Percentiles rank a stretch among this genome's conserved stretches.
phyloP scores from a whole-genome alignment of 1,140 invertebrate species.

The Hyles vespertilio region DNA sequence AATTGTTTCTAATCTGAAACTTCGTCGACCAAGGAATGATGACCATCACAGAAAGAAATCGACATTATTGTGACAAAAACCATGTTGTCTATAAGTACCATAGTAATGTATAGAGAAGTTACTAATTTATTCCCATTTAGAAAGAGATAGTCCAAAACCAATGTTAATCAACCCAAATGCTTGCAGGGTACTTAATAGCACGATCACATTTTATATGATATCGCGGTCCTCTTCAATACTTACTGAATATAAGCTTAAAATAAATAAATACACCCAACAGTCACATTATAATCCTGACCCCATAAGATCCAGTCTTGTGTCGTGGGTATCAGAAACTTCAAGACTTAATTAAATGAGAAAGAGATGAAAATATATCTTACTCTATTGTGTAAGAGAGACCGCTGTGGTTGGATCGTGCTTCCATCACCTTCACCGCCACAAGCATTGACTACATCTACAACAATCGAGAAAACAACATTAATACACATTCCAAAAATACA shows the following conservation, averaged over 20 bases:
- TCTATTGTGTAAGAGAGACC: slow-evolving; percentile 75
- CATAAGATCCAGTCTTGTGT: no score
- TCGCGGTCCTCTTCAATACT: slow-evolving; percentile 29
- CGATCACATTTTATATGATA: slow-evolving; percentile 18
- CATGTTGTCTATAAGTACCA: no score
- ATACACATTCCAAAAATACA: slow-evolving; percentile 10
- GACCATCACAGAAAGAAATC: no score
- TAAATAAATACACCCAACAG: no score
- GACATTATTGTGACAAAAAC: no score
- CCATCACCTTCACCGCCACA: slow-evolving; percentile 82
- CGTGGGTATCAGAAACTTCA: no score
- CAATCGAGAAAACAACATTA: slow-evolving; percentile 75
- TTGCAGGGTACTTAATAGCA: slow-evolving; percentile 21
- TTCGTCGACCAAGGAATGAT: no score
- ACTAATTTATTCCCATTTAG: no score
- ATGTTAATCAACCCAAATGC: slow-evolving; percentile 14
- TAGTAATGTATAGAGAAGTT: no score
- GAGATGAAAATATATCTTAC: slow-evolving; percentile 56
- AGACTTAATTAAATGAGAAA: slow-evolving; percentile 15
- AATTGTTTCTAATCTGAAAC: no score
- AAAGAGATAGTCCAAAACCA: background rate
- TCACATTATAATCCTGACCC: no score
- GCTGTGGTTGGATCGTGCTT: slow-evolving; percentile 75
- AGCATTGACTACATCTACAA: slow-evolving; percentile 88
- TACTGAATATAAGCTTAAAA: background rate